Percentiles rank a stretch among this genome's conserved stretches.
phyloP scores from a whole-genome alignment of 2,797 vertebrate species.

The Tachyglossus aculeatus region DNA sequence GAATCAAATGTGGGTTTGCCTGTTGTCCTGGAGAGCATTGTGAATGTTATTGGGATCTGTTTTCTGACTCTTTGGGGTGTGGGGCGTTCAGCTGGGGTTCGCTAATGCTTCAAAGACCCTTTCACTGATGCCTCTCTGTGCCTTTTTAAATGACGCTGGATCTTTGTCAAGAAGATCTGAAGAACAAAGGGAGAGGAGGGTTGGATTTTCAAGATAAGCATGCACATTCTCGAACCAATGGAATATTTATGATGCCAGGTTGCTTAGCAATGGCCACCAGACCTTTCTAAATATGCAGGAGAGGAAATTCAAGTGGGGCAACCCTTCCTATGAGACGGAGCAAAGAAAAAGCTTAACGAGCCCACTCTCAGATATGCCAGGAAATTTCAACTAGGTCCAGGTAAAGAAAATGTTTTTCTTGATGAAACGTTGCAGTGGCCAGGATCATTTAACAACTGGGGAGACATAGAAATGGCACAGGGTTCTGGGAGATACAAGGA shows the following conservation, averaged over 20 bases:
- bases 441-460: constrained; percentile 51
- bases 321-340: constrained; percentile 17
- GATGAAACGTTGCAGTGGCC: constrained; percentile 28
- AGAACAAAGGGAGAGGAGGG: constrained; percentile 24
- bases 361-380: constrained; percentile 12
- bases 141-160: too few species aligned
- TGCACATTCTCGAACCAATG: constrained; percentile 46
- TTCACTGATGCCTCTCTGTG: too few species aligned
- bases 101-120: too few species aligned
- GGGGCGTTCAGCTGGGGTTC: too few species aligned
- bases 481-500: constrained; percentile 51
- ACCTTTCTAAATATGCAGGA: constrained; percentile 49
- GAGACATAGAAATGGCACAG: constrained; percentile 5
- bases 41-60: too few species aligned
- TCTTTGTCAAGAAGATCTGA: background rate
- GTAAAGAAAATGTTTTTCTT: constrained; percentile 36
- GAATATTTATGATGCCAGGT: constrained; percentile 74
- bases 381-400: constrained; percentile 21
- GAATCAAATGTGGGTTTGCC: too few species aligned
- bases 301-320: constrained; percentile 39
- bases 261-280: constrained; percentile 75
- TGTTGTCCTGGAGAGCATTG: too few species aligned
- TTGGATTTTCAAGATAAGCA: constrained; percentile 8
- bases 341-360: constrained; percentile 25
- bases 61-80: too few species aligned